Evolutionary conservation across 2,888 invertebrate genomes (phyloP), one percentile per base, ranked within the genome.

Genomic region (Timandra comae): DNA sequence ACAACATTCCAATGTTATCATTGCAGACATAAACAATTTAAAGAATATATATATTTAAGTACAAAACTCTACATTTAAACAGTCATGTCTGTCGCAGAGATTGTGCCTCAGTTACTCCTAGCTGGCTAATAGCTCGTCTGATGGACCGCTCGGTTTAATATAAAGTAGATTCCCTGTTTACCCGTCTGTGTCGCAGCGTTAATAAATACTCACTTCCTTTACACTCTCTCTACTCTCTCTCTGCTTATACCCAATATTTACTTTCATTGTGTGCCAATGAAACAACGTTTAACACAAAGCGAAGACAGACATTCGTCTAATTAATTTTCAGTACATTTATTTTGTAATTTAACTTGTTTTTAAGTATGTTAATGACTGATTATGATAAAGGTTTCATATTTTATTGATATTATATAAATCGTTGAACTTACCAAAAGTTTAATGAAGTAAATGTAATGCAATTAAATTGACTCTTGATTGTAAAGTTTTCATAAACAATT

Each of bases 111-210:
- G 11, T 9, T 49, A 43, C 44, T 41, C 52, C 49, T 28, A 43
- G 52, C 50, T 48, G 60, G 59, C 64, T 71, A 68, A 74, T 66
- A 66, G 66, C 63, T 50, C 53, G 51, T 61, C 66, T 65, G 70
- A 69, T 70, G 68, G 69, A 62, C 65, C 63, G 63, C 64, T 64
- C 59, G 63, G 67, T 72, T 78, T 78, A 75, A 78, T 78, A 77
- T 74, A 74, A 77, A 77, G 69, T 66, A 75, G 76, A 65, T 66
- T 64, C 63, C 49, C 49, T 76, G 67, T 77, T 77, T 78, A 70
- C 73, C 52, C 64, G 67, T 35, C 70, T 67, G 64, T 73, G 70
- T 75, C 71, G 60, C 69, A 58, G 62, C 60, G 66, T 71, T 75
- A 69, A 77, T 78, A 76, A 78, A 73, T 72, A 73, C 69, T 60